Base-by-base conservation (phyloP, 37 sponge, comb jelly and placozoan species). In the Aplysina aerophoba region DNA sequence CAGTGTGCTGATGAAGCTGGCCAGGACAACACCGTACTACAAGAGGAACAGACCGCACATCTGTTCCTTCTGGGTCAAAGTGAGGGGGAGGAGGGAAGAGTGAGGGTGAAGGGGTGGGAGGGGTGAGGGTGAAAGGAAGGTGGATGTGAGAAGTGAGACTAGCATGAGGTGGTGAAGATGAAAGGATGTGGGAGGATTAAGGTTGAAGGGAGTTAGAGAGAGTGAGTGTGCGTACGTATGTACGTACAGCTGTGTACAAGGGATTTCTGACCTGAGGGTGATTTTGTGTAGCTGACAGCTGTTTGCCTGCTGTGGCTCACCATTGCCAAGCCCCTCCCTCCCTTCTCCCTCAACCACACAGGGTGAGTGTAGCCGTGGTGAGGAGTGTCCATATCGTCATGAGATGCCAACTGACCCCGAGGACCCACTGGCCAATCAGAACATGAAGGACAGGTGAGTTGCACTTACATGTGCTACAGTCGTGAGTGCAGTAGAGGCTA, bases 311-410 rank as follows among this genome's bases (percentile, higher is more conserved):
- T 44, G 50, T 8, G 8, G 50, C 8, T 8, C 50, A 44, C 6
- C 50, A 44, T 11, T 44, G 50, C 8, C n/a, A n/a, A n/a, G n/a
- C 3, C 50, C 8, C 8, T 44, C 50, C 50, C 50, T 44, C 8
- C 8, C 50, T 8, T 8, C 50, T 44, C 50, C 50, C 8, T 44
- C 50, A 44, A 3, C 2, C 36, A 5, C n/a, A 19, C 25, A 97
- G 84, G 99, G 99, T 67, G 99, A 99, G 84, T 99, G 99, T 73
- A 96, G 83, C n/a, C 84, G 97, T 56, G 95, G 97, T 59, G 97
- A 97, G 80, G 97, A 97, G 85, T 97, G 97, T 64, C 97, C 97
- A 16, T 97, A 34, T 39, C 89, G 99, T 41, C 99, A 98, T 80
- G 99, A 98, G 85, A 94, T 96, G 97, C 99, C 96, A 27, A 96